phyloP scores from a whole-genome alignment of 1,140 invertebrate genomes.

The Frieseomelitta varia region DNA sequence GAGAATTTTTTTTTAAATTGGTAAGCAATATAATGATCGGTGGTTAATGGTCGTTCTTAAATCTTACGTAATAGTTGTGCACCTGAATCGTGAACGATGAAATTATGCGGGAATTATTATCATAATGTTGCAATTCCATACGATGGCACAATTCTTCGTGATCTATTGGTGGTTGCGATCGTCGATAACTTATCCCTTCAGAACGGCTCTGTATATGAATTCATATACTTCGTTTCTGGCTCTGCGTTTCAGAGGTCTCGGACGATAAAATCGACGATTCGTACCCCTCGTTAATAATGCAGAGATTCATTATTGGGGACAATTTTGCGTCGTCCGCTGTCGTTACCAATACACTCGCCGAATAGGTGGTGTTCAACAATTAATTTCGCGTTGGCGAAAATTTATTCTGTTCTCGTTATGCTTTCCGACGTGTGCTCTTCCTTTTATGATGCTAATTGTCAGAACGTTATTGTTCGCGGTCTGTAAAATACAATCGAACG shows the following conservation, averaged over 20 bases:
- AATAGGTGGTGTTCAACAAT: conserved; percentile 11
- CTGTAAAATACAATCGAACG: conserved; percentile 46
- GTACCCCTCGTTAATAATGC: conserved; percentile 23
- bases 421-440: conserved; percentile 41
- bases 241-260: not conserved
- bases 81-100: not conserved
- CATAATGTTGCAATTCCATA: conserved; percentile 26
- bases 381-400: conserved; percentile 33
- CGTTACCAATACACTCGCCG: not conserved
- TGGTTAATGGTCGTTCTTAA: not conserved
- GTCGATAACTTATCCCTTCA: conserved; percentile 23
- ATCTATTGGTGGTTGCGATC: not conserved
- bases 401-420: conserved; percentile 52
- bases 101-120: conserved; percentile 24
- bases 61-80: not conserved
- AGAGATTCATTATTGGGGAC: conserved; percentile 13
- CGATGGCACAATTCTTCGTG: conserved; percentile 11
- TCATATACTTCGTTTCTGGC: too few relatives aligned
- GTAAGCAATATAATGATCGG: not conserved
- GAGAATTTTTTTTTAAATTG: not conserved
- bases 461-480: conserved; percentile 46
- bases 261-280: conserved; percentile 23
- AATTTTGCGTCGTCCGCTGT: not conserved
- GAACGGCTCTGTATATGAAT: too few relatives aligned
- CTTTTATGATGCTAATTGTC: conserved; percentile 54